Evolutionary conservation across 2,797 vertebrate species (phyloP).

Genomic region (Coendou prehensilis): DNA sequence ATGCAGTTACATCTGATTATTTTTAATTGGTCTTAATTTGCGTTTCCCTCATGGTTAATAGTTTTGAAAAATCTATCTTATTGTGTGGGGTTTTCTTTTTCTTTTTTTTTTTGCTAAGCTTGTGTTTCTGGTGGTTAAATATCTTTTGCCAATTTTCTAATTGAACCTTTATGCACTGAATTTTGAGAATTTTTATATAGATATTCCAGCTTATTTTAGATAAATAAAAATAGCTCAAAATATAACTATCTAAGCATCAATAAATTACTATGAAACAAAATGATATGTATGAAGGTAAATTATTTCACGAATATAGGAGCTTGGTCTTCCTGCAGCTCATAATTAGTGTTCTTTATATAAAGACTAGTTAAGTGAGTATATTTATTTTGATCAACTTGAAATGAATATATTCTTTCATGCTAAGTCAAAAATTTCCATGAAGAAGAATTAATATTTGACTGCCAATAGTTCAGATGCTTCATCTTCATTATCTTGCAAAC

Average conservation of each 20-base stretch:
- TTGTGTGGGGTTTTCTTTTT: neutral
- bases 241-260: neutral
- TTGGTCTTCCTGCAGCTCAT: neutral
- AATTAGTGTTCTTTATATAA: slow-evolving; percentile 29
- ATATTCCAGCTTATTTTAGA: neutral
- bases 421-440: neutral
- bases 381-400: slow-evolving; percentile 16
- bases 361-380: neutral
- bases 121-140: neutral
- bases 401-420: neutral
- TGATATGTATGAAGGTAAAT: neutral
- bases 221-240: slow-evolving; percentile 11
- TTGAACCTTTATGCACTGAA: neutral
- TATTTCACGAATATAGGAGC: neutral
- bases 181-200: slow-evolving; percentile 48
- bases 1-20: neutral
- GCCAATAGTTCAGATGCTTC: neutral
- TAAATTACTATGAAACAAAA: slow-evolving; percentile 34
- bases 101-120: neutral
- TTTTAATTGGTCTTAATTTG: slow-evolving; percentile 6
- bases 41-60: neutral
- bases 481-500: neutral
- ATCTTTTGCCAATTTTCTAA: slow-evolving; percentile 32
- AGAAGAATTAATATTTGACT: slow-evolving; percentile 22
- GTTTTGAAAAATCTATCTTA: neutral